phyloP scores from a whole-genome alignment of 1,140 invertebrate species.

The Drosophila littoralis region DNA sequence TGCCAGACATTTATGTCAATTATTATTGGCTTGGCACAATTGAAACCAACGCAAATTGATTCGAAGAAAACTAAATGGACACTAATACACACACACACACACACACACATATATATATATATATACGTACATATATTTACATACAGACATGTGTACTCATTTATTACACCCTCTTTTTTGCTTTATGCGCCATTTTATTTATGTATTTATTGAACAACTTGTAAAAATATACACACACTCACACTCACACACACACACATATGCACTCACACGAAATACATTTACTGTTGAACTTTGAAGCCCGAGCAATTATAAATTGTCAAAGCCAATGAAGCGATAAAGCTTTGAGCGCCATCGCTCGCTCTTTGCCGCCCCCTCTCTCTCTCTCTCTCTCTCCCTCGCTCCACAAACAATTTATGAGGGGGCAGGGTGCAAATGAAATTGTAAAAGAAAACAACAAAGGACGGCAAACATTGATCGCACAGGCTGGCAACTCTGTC shows the following conservation, averaged over 20 bases:
- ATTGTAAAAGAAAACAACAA: constrained; percentile 32
- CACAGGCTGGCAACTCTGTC: constrained; percentile 22
- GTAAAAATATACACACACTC: constrained; percentile 18
- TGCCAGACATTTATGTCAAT: constrained; percentile 73
- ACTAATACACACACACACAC: not conserved
- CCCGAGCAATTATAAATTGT: constrained; percentile 55
- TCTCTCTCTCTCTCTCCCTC: not conserved
- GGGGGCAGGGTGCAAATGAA: constrained; percentile 8
- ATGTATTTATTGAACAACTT: constrained; percentile 30
- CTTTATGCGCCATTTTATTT: constrained; percentile 13
- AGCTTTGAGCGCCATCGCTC: constrained; percentile 7
- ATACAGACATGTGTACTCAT: constrained; percentile 11
- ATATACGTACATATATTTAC: not conserved
- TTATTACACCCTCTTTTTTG: constrained; percentile 27
- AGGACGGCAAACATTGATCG: constrained; percentile 30
- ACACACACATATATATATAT: not conserved
- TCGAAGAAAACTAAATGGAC: constrained; percentile 69
- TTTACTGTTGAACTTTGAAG: constrained; percentile 64
- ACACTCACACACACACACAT: constrained; percentile 4
- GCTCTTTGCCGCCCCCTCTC: not conserved
- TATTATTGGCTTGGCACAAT: constrained; percentile 78
- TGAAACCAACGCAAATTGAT: constrained; percentile 79
- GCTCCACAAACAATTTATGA: constrained; percentile 11
- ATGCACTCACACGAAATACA: constrained; percentile 10
- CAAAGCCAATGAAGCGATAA: constrained; percentile 50